Evolutionary conservation across 2,888 invertebrate species (phyloP), one percentile per base, ranked within the genome.

Genomic region (Tinea semifulvella): DNA sequence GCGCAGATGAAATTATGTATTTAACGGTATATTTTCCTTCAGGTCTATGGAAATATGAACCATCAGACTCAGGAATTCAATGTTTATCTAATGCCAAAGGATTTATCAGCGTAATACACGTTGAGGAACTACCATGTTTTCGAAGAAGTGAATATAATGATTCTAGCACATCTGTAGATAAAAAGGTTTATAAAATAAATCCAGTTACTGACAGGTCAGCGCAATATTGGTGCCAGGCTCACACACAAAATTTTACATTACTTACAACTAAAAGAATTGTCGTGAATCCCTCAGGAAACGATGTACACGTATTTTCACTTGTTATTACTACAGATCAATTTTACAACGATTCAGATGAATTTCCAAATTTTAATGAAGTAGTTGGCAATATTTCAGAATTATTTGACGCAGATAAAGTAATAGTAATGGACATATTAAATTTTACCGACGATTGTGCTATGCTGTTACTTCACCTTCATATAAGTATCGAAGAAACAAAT

Each of bases 151-250:
- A 31, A 42, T 50, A 52, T 48, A 40, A 49, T 45, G 43, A 46
- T 35, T 28, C 45, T 18, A 28, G n/a, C 18, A 46, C 26, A 27
- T 51, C 52, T 50, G 49, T 60, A 42, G 70, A 68, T 54, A 80
- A 79, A 63, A 52, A 61, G 11, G 71, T 85, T 3, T 87, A 83
- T 49, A 61, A 73, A 45, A 55, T 88, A 2, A 68, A 82, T 50
- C 58, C 85, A 1, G 65, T 83, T 31, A 74, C 68, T 2, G 68
- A 84, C 31, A 72, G 77, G 47, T 79, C 85, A 1, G 86, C 86
- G 1, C 75, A 84, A 50, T 88, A 88, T 57, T 88, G 87, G 86
- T 88, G 88, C 57, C 84, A 85, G 62, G 85, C 84, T 0, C 84
- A 85, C 52, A 73, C 82, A 3, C 67, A 66, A 46, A 68, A 82